Base-by-base conservation (phyloP, 2,113 vertebrate genomes). In the Actenoides lindsayi region DNA sequence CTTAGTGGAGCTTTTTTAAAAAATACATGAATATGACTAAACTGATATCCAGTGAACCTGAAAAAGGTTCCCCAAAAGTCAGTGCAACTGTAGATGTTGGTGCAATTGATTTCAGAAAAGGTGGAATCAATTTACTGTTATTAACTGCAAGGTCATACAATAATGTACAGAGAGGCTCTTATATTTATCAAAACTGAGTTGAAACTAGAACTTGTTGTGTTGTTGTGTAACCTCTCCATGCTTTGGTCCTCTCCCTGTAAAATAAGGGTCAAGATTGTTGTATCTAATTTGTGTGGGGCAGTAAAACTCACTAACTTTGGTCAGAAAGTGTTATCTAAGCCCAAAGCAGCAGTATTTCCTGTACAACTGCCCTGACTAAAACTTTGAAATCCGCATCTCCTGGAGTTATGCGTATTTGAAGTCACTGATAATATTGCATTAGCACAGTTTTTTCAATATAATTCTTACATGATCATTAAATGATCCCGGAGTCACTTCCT, bases 391-490 rank as follows among this genome's bases (percentile, higher is more conserved):
- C 60, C 62, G 44, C n/a, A 28, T 71, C 68, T 80, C 71, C 94
- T 59, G 92, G 33, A 46, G 76, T 30, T 89, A 57, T 71, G 33
- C 13, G 57, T 37, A 9, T 59, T 54, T 79, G 86, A 82, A 91
- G 79, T 53, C 89, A 30, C 6, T n/a, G 74, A 51, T 83, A 39
- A 68, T 27, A 16, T n/a, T 79, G 90, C 73, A 93, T 87, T 95
- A 94, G 77, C 77, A 39, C 27, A 69, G 44, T 8, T 84, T 89
- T 96, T 54, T 0, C 31, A 62, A 13, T 85, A 33, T 75, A 53
- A 83, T 90, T 85, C 82, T 82, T 75, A 51, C 73, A 79, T 44
- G 70, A 87, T 89, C 92, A 87, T 85, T 81, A 95, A 92, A 46
- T 63, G 88, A 76, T 80, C 77, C 74, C 44, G 42, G 90, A 83